phyloP scores from a whole-genome alignment of 2,797 vertebrate genomes.

The Mastacembelus armatus region DNA sequence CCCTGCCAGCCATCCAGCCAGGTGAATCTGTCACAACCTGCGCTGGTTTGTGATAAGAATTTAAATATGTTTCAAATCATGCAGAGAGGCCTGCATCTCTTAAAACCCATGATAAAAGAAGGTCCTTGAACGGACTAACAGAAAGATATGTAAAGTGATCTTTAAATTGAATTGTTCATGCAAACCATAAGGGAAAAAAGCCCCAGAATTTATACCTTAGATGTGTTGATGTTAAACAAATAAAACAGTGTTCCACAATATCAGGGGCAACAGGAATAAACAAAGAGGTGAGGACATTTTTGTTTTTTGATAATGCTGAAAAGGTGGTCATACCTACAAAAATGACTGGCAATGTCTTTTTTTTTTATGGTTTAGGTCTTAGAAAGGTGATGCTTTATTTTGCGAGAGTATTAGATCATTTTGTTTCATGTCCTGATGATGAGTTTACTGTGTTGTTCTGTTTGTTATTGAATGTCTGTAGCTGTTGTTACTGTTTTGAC shows the following conservation, averaged over 20 bases:
- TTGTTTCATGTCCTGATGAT: slow-evolving; percentile 29
- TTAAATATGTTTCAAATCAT: too few species aligned
- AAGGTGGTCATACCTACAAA: background rate
- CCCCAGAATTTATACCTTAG: background rate
- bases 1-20: slow-evolving; percentile 2
- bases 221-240: slow-evolving; percentile 8
- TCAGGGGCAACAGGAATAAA: slow-evolving; percentile 16
- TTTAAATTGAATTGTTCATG: slow-evolving; percentile 20
- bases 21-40: background rate
- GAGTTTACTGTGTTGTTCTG: slow-evolving; percentile 33
- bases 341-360: too few species aligned
- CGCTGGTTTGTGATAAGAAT: slow-evolving; percentile 4
- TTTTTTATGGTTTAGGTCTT: slow-evolving; percentile 19
- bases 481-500: slow-evolving; percentile 31
- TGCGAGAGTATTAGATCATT: slow-evolving; percentile 29
- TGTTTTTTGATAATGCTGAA: slow-evolving; percentile 15
- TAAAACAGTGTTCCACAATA: slow-evolving; percentile 8
- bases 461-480: slow-evolving; percentile 31
- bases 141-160: slow-evolving; percentile 26
- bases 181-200: slow-evolving; percentile 6
- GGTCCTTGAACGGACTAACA: slow-evolving; percentile 22
- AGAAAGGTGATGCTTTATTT: slow-evolving; percentile 8
- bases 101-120: slow-evolving; percentile 16
- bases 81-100: slow-evolving; percentile 6
- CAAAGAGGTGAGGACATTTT: slow-evolving; percentile 9